Base-by-base conservation (phyloP, 2,888 invertebrate species). In the Hylaea fasciaria region DNA sequence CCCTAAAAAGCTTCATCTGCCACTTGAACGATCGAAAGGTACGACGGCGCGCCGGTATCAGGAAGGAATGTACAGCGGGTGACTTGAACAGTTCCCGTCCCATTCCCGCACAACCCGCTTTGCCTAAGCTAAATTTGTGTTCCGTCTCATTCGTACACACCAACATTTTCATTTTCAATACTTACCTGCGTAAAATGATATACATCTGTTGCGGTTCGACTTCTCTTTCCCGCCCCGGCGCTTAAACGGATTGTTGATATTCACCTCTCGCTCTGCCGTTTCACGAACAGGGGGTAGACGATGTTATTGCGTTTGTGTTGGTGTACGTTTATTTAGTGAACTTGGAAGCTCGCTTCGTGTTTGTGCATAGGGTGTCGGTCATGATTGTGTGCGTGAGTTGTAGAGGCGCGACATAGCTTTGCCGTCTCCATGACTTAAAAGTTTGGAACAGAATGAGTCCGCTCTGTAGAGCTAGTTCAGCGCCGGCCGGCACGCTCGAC, bases 21-120 rank as follows among this genome's bases (percentile, higher is more conserved):
- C 91, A 92, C 91, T 92, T 91, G 91, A 92, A 88, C 91, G 92
- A 91, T 92, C 91, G 92, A 92, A 92, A 91, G 92, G 92, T 91
- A 92, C 90, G 88, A 86, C 89, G 83, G 81, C 82, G 82, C 83
- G 86, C 87, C 88, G 88, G 91, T 91, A 92, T 91, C 91, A 91
- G 91, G 89, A 91, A 91, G 92, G 92, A 92, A 92, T 92, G 91
- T 89, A 91, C 89, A 89, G 87, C 87, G 91, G 90, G 91, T 91
- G 88, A 91, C 91, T 91, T 89, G 89, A 89, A 89, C 84, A 88
- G 80, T 87, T 84, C 82, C 90, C 81, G 85, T 91, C 91, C 85
- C 84, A 77, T 76, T 92, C 89, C 63, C 80, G 70, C 91, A 60
- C 82, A 78, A 87, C 91, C 91, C 89, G 90, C 87, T 74, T 90